Conservation (phyloP, 2,113 vertebrate genomes). For the Hucho hucho region DNA sequence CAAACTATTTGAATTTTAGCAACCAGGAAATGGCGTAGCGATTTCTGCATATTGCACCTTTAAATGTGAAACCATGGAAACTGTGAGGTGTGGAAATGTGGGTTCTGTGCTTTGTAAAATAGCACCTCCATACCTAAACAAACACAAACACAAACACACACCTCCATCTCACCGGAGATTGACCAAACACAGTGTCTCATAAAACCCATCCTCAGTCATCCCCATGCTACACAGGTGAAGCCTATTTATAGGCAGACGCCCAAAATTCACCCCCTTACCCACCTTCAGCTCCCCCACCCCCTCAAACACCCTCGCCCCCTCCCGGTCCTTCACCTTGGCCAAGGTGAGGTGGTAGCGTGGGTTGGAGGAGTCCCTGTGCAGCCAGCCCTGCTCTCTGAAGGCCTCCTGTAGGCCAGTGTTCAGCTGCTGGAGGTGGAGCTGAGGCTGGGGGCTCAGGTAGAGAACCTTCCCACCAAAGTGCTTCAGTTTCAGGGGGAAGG, state of each 20-base stretch:
- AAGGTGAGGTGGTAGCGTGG: conserved; percentile 74
- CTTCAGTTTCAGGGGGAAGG: conserved; percentile 64
- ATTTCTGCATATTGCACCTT: no score
- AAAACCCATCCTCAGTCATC: conserved; percentile 55
- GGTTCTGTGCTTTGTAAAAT: background rate
- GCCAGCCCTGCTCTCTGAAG: conserved; percentile 67
- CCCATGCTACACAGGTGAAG: conserved; percentile 65
- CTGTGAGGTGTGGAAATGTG: no score
- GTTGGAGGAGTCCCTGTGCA: conserved; percentile 69
- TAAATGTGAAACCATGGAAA: no score
- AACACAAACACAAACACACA: background rate
- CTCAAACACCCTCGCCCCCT: conserved; percentile 61
- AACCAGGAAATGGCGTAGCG: no score
- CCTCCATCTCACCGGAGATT: conserved; percentile 54
- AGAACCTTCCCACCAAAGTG: conserved; percentile 75
- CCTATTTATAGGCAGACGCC: conserved; percentile 69
- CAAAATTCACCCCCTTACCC: conserved; percentile 70
- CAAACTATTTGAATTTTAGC: no score
- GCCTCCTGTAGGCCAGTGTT: conserved; percentile 66
- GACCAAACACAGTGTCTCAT: conserved; percentile 62
- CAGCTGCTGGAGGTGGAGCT: conserved; percentile 57
- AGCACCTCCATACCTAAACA: background rate
- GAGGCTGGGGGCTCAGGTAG: conserved; percentile 67
- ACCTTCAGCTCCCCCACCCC: conserved; percentile 59
- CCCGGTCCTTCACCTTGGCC: conserved; percentile 51